These are phyloP conservation scores for Geodia barretti DNA, from an alignment of 37 sponge, comb jelly and placozoan genomes.

Conservation along the genomic window DNA sequence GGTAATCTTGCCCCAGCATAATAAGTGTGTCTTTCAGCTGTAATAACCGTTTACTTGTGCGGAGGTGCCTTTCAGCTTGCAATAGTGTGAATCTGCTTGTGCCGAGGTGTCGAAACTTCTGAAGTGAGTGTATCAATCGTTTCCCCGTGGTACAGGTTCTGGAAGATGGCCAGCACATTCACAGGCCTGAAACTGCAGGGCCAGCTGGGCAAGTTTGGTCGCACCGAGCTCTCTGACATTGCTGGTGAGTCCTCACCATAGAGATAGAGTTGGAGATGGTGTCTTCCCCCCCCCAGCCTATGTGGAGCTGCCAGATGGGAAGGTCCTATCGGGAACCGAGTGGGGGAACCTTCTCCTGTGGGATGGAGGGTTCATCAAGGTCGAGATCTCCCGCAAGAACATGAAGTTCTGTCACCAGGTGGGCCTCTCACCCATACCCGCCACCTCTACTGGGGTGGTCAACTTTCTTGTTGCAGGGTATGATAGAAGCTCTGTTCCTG, in stretches of 20 bases:
- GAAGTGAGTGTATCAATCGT: too few species aligned
- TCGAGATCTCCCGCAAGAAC: conserved; percentile 85
- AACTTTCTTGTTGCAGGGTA: conserved; percentile 50
- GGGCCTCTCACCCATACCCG: conserved; percentile 7
- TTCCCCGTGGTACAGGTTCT: too few species aligned
- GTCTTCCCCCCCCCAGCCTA: conserved; percentile 62
- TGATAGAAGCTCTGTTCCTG: conserved; percentile 87
- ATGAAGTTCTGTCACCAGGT: conserved; percentile 95
- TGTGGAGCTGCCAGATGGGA: conserved; percentile 98
- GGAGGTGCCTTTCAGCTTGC: too few species aligned
- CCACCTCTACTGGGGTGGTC: background rate
- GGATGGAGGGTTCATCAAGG: conserved; percentile 99
- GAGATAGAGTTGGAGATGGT: background rate
- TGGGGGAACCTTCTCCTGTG: conserved; percentile 99
- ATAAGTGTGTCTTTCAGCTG: background rate
- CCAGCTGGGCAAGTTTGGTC: conserved; percentile 95
- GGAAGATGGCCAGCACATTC: conserved; percentile 99
- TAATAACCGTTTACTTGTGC: too few species aligned
- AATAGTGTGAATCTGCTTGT: too few species aligned
- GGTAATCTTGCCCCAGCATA: too few species aligned
- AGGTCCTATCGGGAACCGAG: conserved; percentile 97
- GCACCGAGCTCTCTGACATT: conserved; percentile 93
- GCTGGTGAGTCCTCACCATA: conserved; percentile 25
- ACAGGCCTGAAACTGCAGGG: conserved; percentile 99
- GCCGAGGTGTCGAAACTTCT: too few species aligned